A percentile compares a stretch with the other conserved stretches of the same genome.
These are phyloP conservation scores for Euura saliciscinereae DNA, from an alignment of 1,140 invertebrate species.

Conservation along the genomic window DNA sequence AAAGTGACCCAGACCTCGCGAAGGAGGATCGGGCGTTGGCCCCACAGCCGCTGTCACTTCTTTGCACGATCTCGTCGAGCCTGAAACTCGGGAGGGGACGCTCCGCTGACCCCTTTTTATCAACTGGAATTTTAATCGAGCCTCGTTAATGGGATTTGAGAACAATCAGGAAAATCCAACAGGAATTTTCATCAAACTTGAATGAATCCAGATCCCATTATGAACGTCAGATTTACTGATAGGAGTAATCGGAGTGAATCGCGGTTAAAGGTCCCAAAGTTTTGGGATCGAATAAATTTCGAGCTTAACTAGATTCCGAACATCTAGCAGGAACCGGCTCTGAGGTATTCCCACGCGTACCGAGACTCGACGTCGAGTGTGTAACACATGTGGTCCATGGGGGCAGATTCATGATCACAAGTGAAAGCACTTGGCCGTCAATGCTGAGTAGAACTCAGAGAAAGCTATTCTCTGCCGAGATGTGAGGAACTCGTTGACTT, in stretches of 20 bases:
- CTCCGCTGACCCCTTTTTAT: conserved; percentile 2
- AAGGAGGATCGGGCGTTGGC: conserved; percentile 1
- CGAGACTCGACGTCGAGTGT: background rate
- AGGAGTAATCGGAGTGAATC: no score
- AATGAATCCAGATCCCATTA: no score
- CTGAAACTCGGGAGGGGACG: background rate
- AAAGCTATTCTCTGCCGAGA: background rate
- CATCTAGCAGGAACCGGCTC: background rate
- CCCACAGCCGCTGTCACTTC: background rate
- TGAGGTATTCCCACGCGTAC: background rate
- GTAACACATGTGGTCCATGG: background rate
- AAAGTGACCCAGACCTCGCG: background rate
- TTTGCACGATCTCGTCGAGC: background rate
- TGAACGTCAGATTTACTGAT: no score
- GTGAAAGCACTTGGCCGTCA: conserved; percentile 6
- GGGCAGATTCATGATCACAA: background rate
- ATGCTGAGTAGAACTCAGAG: conserved; percentile 1
- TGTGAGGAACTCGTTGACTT: background rate
- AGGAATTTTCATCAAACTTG: background rate
- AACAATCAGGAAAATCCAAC: background rate
- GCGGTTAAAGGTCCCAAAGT: no score
- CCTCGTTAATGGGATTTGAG: background rate
- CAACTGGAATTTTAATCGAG: background rate
- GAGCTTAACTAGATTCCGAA: no score
- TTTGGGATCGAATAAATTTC: no score